Percentiles rank a stretch among this genome's conserved stretches.
Conservation (phyloP, 1,140 invertebrate genomes). For the Stegodyphus mimosarum region DNA sequence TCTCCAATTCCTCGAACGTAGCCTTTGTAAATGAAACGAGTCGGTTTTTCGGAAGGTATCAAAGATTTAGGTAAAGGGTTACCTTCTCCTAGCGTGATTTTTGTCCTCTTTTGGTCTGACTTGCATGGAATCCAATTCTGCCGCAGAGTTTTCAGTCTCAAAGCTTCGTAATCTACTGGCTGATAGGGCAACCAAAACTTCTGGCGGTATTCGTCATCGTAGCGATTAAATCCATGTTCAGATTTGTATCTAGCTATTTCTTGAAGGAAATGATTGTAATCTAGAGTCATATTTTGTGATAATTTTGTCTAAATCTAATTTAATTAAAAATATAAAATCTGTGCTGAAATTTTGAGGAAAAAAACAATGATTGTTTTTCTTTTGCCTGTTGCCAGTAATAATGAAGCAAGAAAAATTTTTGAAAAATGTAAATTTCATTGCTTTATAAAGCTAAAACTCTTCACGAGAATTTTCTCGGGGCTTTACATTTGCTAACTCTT, state of each 20-base stretch:
- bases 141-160: background rate
- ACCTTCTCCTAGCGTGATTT: background rate
- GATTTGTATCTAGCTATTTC: conserved; percentile 10
- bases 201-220: conserved; percentile 32
- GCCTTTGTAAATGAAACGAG: background rate
- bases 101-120: background rate
- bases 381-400: too few relatives aligned
- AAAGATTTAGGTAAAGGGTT: too few relatives aligned
- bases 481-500: too few relatives aligned
- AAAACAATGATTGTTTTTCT: too few relatives aligned
- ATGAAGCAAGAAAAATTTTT: too few relatives aligned
- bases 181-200: conserved; percentile 19
- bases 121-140: background rate
- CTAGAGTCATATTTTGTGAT: conserved; percentile 5
- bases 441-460: too few relatives aligned
- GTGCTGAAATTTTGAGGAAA: too few relatives aligned
- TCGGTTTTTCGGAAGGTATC: background rate
- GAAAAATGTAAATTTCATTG: too few relatives aligned
- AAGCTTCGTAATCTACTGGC: background rate
- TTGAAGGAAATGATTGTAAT: conserved; percentile 18
- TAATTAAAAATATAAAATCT: too few relatives aligned
- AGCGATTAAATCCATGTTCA: background rate
- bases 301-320: too few relatives aligned
- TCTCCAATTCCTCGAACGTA: background rate
- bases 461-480: too few relatives aligned